Evolutionary conservation across 2,113 vertebrate species (phyloP).

Genomic region (Manacus vitellinus): DNA sequence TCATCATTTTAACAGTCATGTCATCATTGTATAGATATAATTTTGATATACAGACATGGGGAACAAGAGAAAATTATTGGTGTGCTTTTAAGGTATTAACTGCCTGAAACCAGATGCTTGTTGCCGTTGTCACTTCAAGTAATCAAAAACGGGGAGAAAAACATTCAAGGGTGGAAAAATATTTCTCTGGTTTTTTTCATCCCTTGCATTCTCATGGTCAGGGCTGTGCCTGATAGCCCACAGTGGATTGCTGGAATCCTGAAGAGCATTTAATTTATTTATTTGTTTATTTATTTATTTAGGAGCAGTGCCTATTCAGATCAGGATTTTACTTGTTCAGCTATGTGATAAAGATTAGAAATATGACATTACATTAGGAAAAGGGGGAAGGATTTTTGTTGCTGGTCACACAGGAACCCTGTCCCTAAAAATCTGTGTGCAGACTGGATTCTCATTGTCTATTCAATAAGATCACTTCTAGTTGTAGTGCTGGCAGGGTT

Average conservation of each 20-base stretch:
- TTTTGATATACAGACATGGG: not conserved
- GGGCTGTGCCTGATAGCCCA: not conserved
- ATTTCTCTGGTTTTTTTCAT: not conserved
- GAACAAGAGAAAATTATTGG: not conserved
- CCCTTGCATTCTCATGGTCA: not conserved
- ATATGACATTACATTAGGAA: not conserved
- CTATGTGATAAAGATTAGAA: not conserved
- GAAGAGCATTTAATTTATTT: not conserved
- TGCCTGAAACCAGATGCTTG: not conserved
- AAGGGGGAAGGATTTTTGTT: not conserved
- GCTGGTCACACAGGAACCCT: not conserved
- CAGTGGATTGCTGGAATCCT: not conserved
- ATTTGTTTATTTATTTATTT: not conserved
- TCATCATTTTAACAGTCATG: not conserved
- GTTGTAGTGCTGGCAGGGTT: not conserved
- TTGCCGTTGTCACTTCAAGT: not conserved
- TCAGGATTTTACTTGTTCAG: not conserved
- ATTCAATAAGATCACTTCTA: not conserved
- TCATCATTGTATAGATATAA: not conserved
- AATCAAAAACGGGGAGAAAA: rapidly evolving
- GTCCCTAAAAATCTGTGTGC: not conserved
- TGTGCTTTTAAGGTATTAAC: not conserved
- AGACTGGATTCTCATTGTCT: not conserved
- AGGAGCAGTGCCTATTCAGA: not conserved
- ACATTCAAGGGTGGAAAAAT: not conserved